phyloP scores from a whole-genome alignment of 2,888 invertebrate species.

The Catonia carolina region DNA sequence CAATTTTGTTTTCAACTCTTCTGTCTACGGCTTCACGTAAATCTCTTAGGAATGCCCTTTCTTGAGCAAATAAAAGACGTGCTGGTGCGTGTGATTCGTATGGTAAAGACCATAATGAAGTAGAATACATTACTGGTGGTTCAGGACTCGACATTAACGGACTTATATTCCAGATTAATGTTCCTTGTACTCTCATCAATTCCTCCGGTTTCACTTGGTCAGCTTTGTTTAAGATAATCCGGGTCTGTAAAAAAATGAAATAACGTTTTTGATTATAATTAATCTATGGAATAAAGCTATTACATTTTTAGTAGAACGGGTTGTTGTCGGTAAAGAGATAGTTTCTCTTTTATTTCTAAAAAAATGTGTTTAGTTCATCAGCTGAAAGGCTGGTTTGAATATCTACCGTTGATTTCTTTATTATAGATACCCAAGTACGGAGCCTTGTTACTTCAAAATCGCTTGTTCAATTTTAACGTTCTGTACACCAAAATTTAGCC shows the following conservation, averaged over 20 bases:
- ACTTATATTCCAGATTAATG: constrained; percentile 94
- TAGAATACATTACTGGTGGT: constrained; percentile 87
- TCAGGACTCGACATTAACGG: constrained; percentile 91
- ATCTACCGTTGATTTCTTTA: too few relatives aligned
- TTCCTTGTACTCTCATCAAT: constrained; percentile 86
- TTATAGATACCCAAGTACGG: too few relatives aligned
- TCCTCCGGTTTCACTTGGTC: constrained; percentile 89
- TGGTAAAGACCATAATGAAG: constrained; percentile 80
- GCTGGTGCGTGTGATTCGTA: constrained; percentile 75
- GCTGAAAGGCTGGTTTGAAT: too few relatives aligned
- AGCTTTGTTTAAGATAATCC: constrained; percentile 90
- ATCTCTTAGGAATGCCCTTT: constrained; percentile 79
- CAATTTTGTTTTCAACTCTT: constrained; percentile 88
- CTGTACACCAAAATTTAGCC: too few relatives aligned
- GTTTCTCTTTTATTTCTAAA: too few relatives aligned
- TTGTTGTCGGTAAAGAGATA: too few relatives aligned
- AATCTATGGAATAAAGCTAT: too few relatives aligned
- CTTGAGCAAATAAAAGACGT: constrained; percentile 78
- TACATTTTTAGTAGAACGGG: too few relatives aligned
- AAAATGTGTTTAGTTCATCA: too few relatives aligned
- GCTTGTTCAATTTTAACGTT: too few relatives aligned
- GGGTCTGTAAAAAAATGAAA: constrained; percentile 54
- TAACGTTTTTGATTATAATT: too few relatives aligned
- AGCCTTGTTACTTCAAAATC: too few relatives aligned
- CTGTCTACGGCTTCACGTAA: constrained; percentile 77